Evolutionary conservation across 2,797 vertebrate genomes (phyloP), one percentile per base, ranked within the genome.

Genomic region (Centroberyx gerrardi): DNA sequence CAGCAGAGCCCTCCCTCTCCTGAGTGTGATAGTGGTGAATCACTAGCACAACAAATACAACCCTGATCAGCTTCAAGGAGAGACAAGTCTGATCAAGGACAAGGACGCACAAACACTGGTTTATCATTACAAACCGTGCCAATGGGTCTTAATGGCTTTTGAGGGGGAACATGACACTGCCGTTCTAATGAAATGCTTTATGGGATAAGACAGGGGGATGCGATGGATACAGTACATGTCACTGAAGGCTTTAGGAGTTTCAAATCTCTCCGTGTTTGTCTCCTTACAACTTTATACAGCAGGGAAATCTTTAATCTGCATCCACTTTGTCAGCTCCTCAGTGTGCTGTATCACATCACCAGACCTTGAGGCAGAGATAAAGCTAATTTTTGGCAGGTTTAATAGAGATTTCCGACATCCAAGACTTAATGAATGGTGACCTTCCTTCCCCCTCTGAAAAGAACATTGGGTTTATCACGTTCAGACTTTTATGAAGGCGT

Each of bases 21-120:
- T 46, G 64, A 62, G 74, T 40, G 67, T 44, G 82, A 62, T 52
- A 83, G 74, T 0, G 56, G 74, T 86, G 87, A 90, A 52, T 88
- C 77, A 80, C 8, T 2, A 74, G 38, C 38, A 61, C 74, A 89
- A 83, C 74, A 87, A 86, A 87, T 40, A 54, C 42, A 83, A 60
- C 76, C 28, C 9, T n/a, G 58, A 84, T 86, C 56, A 40, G 42
- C 55, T 83, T 78, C 72, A 74, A 76, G 74, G 78, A 80, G 48
- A 91, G 77, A 66, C 91, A 91, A 87, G 91, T 90, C 88, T 76
- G 74, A 89, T 88, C 90, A 92, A 77, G 85, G 80, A 84, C 60
- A 61, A 61, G 75, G 68, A 81, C 8, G 49, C 67, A 72, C 53
- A 81, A 76, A 84, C 80, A 64, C 62, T 31, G 78, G 72, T 72